Conservation (phyloP, 1,140 invertebrate species). For the Lepidurus packardi region DNA sequence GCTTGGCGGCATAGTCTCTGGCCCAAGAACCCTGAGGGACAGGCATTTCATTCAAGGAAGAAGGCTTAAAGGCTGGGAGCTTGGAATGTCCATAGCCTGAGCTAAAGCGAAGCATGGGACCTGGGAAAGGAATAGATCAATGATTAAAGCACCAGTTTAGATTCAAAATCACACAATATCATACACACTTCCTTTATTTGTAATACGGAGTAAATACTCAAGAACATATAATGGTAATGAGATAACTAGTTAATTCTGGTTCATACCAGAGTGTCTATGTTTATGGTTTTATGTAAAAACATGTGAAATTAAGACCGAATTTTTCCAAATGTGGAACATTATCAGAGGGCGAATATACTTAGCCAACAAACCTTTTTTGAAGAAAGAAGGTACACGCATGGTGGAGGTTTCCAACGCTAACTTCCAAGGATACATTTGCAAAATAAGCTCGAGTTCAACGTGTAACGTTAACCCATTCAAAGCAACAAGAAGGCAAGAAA, state of each 20-base stretch:
- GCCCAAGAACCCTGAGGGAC: constrained; percentile 67
- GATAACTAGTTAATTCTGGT: too few species aligned
- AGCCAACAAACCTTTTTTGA: not conserved
- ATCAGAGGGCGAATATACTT: too few species aligned
- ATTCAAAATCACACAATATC: not conserved
- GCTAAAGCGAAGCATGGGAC: not conserved
- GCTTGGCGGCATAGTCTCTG: constrained; percentile 55
- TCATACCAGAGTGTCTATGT: too few species aligned
- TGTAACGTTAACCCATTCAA: not conserved
- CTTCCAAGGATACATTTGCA: not conserved
- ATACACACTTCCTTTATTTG: too few species aligned
- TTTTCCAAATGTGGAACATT: too few species aligned
- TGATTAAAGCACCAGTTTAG: not conserved
- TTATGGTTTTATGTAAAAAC: too few species aligned
- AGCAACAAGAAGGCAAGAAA: not conserved
- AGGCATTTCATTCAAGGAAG: constrained; percentile 65
- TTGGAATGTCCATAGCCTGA: constrained; percentile 30
- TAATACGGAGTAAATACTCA: too few species aligned
- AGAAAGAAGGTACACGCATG: not conserved
- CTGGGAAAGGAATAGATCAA: not conserved
- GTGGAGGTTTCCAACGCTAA: not conserved
- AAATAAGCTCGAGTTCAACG: constrained; percentile 3
- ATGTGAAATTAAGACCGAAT: too few species aligned
- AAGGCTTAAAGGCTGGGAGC: constrained; percentile 37
- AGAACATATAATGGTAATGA: too few species aligned